These are phyloP conservation scores for Microcebus jonahi DNA, from an alignment of 2,113 vertebrate genomes.

Conservation along the genomic window DNA sequence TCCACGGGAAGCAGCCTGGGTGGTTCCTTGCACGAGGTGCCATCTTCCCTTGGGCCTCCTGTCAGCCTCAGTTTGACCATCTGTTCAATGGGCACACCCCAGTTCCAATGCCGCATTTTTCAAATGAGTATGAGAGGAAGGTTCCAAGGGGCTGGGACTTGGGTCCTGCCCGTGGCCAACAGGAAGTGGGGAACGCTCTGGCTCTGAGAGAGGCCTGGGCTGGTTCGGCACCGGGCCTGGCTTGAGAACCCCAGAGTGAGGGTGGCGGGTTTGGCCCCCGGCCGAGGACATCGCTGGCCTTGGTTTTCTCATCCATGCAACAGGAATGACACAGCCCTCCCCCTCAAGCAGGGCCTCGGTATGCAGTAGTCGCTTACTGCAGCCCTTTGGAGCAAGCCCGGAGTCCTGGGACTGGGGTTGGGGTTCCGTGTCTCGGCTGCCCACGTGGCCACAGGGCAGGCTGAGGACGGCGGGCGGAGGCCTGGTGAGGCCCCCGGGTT, in stretches of 20 bases:
- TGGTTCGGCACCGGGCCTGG: not conserved
- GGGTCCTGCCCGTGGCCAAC: not conserved
- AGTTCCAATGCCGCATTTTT: not conserved
- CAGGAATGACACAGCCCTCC: rapidly evolving
- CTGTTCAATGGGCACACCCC: not conserved
- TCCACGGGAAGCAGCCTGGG: not conserved
- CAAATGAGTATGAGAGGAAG: not conserved
- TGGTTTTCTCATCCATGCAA: not conserved
- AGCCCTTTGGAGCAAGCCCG: rapidly evolving
- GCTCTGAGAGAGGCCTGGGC: too few relatives aligned
- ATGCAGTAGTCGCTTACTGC: not conserved
- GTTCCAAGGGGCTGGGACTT: not conserved
- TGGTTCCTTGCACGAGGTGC: not conserved
- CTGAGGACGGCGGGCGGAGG: not conserved
- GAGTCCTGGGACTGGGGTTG: not conserved
- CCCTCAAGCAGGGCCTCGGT: rapidly evolving
- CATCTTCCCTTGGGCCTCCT: not conserved
- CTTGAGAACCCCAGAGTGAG: too few relatives aligned
- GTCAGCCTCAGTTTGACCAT: not conserved
- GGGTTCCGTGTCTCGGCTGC: not conserved
- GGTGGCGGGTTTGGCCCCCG: not conserved
- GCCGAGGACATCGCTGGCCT: not conserved
- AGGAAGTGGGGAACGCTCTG: not conserved
- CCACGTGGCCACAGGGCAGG: not conserved
- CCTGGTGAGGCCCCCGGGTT: not conserved